Base-by-base conservation (phyloP, 2,113 vertebrate genomes). In the Rattus rattus region DNA sequence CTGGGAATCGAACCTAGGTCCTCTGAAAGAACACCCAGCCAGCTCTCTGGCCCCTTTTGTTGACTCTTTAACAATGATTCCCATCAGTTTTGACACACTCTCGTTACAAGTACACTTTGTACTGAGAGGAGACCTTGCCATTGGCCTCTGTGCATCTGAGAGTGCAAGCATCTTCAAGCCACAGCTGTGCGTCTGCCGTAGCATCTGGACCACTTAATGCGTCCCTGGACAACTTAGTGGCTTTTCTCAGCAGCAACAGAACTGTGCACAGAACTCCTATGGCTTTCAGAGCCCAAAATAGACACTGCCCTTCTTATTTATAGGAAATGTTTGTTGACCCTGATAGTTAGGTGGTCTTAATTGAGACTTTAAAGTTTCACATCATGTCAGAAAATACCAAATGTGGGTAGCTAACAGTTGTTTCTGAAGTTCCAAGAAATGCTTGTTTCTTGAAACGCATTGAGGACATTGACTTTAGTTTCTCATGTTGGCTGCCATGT, bases 81-180 rank as follows among this genome's bases (percentile, higher is more conserved):
- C 49, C 28, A 17, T 56, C 11, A 72, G 13, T 83, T 59, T 43
- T 59, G 33, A 1, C 43, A 13, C 61, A 56, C 9, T 72, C 8
- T 88, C 92, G 5, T 47, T 72, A 61, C 61, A 16, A 49, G 3
- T 77, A 63, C 87, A 56, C 30, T 22, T 11, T 73, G 5, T 70
- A 26, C 69, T 65, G 43, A 84, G 52, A 88, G 76, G 20, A 90
- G 52, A 63, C 39, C 90, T 56, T 94, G 17, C 47, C 43, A 5
- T 56, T 28, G 20, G 3, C 72, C 77, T 85, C 94, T 94, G 39
- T 69, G 86, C 94, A 43, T 92, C 73, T 61, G 81, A 76, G 30
- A 85, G 22, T 76, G 0, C 83, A 54, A 47, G 11, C 2, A 5
- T 39, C 61, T 96, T 49, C 30, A 24, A 73, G 28, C 63, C 93